These are phyloP conservation scores for Machaerirhynchus nigripectus DNA, from an alignment of 2,113 vertebrate genomes.

Conservation along the genomic window DNA sequence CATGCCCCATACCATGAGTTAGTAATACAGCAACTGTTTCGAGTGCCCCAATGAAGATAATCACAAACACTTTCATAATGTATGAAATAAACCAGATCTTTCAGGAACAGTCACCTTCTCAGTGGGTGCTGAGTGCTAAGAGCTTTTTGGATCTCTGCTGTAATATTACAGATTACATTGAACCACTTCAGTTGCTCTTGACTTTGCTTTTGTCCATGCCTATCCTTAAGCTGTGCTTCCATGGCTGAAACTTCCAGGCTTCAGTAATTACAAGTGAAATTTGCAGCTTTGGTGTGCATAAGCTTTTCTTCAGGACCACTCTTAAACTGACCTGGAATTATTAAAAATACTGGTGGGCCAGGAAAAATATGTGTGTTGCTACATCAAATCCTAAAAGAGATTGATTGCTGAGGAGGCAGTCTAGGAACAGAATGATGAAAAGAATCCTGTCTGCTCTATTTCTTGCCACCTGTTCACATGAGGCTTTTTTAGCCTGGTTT, in stretches of 20 bases:
- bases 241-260: not conserved
- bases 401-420: not conserved
- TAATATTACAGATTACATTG: not conserved
- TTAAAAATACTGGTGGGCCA: not conserved
- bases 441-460: not conserved
- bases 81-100: not conserved
- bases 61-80: not conserved
- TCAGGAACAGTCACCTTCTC: not conserved
- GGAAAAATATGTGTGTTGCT: not conserved
- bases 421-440: not conserved
- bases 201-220: not conserved
- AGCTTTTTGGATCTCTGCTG: not conserved
- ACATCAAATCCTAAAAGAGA: not conserved
- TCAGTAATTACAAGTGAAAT: not conserved
- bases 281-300: not conserved
- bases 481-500: not conserved
- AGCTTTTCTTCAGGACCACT: not conserved
- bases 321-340: not conserved
- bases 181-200: not conserved
- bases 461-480: not conserved
- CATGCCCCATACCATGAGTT: not conserved
- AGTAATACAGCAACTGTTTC: not conserved
- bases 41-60: not conserved
- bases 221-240: not conserved
- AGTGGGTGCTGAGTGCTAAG: not conserved